phyloP scores from a whole-genome alignment of 2,797 vertebrate species.

The Schizothorax lantsangensis region DNA sequence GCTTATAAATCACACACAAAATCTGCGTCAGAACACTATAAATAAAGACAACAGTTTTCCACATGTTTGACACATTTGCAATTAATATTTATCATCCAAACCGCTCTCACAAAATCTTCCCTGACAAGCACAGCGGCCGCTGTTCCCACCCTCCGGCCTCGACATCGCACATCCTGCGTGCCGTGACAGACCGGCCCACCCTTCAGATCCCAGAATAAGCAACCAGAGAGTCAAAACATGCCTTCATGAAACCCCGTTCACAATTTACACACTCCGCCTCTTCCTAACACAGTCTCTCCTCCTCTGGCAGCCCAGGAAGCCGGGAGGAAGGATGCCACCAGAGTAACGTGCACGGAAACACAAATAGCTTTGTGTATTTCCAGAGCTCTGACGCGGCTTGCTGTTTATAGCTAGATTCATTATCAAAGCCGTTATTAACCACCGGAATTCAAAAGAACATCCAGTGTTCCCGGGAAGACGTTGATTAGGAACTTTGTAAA shows the following conservation, averaged over 20 bases:
- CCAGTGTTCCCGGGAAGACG: not conserved
- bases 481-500: slow-evolving; percentile 9
- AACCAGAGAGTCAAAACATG: slow-evolving; percentile 59
- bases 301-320: slow-evolving; percentile 45
- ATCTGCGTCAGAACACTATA: not conserved
- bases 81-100: slow-evolving; percentile 8
- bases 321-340: slow-evolving; percentile 10
- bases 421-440: slow-evolving; percentile 24
- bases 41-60: not conserved
- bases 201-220: slow-evolving; percentile 52
- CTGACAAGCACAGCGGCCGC: not conserved
- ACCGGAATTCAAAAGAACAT: slow-evolving; percentile 1
- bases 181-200: slow-evolving; percentile 45
- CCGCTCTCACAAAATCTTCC: slow-evolving; percentile 17
- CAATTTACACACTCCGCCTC: slow-evolving; percentile 45
- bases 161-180: not conserved
- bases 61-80: not conserved
- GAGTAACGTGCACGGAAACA: slow-evolving; percentile 17
- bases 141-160: slow-evolving; percentile 34
- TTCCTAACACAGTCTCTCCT: slow-evolving; percentile 30
- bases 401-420: slow-evolving; percentile 43
- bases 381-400: slow-evolving; percentile 35
- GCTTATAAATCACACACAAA: not conserved
- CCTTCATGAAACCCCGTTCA: slow-evolving; percentile 43
- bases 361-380: slow-evolving; percentile 52